phyloP scores from a whole-genome alignment of 2,888 invertebrate genomes.

The Leucozona laternaria region DNA sequence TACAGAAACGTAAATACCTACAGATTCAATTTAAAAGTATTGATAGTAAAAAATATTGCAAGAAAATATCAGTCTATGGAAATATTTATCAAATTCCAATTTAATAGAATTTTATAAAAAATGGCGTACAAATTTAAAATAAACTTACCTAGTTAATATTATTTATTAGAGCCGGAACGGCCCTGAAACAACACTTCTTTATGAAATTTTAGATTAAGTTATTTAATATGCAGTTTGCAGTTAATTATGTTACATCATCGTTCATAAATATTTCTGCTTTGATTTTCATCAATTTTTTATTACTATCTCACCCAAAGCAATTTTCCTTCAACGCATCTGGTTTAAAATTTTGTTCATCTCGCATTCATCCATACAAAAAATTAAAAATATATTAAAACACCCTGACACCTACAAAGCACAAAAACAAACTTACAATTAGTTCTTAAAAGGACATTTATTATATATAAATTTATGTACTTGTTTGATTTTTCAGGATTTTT shows the following conservation, averaged over 20 bases:
- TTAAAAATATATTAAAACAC: background rate
- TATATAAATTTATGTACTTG: background rate
- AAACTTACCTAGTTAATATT: too few relatives aligned
- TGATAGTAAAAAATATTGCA: too few relatives aligned
- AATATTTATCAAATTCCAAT: too few relatives aligned
- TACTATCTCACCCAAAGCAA: slow-evolving; percentile 9
- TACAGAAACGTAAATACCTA: too few relatives aligned
- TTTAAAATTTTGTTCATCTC: slow-evolving; percentile 18
- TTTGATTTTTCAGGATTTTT: slow-evolving; percentile 48
- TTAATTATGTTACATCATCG: background rate
- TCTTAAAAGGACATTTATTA: slow-evolving; percentile 14
- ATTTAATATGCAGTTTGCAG: background rate
- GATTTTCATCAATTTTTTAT: background rate
- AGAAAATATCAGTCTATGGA: too few relatives aligned
- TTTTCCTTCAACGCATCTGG: background rate
- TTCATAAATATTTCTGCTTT: background rate
- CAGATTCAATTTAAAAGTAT: too few relatives aligned
- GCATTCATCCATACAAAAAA: slow-evolving; percentile 14
- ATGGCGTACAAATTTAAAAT: too few relatives aligned
- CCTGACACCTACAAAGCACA: slow-evolving; percentile 52
- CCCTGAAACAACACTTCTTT: background rate
- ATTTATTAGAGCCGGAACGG: background rate
- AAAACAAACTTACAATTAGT: background rate
- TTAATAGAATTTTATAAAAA: too few relatives aligned
- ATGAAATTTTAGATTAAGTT: background rate